A percentile compares a stretch with the other conserved stretches of the same genome.
phyloP scores from a whole-genome alignment of 2,888 invertebrate genomes.

The Epirrita christyi region DNA sequence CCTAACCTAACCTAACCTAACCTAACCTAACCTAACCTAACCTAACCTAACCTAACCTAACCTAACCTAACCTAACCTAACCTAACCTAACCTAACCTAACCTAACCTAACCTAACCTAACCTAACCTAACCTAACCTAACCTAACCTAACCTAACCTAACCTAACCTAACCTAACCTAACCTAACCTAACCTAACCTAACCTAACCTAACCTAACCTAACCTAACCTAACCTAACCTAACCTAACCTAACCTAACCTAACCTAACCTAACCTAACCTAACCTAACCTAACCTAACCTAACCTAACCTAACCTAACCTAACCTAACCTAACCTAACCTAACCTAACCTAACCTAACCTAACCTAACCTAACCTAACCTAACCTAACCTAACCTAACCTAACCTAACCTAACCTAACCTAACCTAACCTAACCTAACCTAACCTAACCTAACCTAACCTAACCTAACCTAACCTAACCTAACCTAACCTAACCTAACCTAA shows the following conservation, averaged over 20 bases:
- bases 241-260: conserved; percentile 41
- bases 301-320: conserved; percentile 27
- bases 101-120: conserved; percentile 41
- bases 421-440: conserved; percentile 35
- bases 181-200: conserved; percentile 29
- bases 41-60: conserved; percentile 27
- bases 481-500: conserved; percentile 38
- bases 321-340: conserved; percentile 31
- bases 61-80: conserved; percentile 33
- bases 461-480: conserved; percentile 32
- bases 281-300: conserved; percentile 37
- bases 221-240: conserved; percentile 40
- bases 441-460: conserved; percentile 25
- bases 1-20: no score
- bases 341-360: conserved; percentile 35
- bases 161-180: conserved; percentile 30
- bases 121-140: conserved; percentile 40
- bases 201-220: conserved; percentile 33
- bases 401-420: conserved; percentile 40
- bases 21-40: no score
- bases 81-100: conserved; percentile 38
- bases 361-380: conserved; percentile 40
- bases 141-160: conserved; percentile 38
- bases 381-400: conserved; percentile 41
- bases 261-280: conserved; percentile 41